Percentiles rank a stretch among this genome's conserved stretches.
These are phyloP conservation scores for Toxotes jaculatrix DNA, from an alignment of 2,113 vertebrate genomes.

Conservation along the genomic window DNA sequence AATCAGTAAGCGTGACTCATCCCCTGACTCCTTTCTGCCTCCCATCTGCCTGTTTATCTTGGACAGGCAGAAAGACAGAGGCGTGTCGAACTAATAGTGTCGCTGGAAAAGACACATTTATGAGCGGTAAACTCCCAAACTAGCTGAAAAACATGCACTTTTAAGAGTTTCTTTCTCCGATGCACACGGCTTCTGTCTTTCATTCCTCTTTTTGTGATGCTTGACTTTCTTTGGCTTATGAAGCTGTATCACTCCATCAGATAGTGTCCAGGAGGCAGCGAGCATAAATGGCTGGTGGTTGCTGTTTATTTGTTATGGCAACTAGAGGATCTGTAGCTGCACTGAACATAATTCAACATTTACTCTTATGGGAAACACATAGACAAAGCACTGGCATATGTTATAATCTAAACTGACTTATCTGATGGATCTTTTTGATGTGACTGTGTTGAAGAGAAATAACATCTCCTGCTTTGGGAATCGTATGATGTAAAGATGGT, in stretches of 20 bases:
- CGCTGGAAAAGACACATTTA: background rate
- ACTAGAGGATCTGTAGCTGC: constrained; percentile 17
- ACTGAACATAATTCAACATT: background rate
- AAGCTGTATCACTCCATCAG: background rate
- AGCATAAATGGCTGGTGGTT: constrained; percentile 25
- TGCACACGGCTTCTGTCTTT: background rate
- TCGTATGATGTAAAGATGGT: background rate
- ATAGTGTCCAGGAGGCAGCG: constrained; percentile 23
- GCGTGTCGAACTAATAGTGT: background rate
- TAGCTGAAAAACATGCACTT: background rate
- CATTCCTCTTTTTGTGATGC: background rate
- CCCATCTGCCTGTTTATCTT: constrained; percentile 28
- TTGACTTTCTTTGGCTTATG: background rate
- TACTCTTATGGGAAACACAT: constrained; percentile 1
- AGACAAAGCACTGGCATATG: background rate
- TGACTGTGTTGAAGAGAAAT: background rate
- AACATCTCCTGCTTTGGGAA: background rate
- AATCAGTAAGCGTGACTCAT: constrained; percentile 32
- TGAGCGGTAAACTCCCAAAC: background rate
- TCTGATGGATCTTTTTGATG: background rate
- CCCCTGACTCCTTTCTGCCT: constrained; percentile 19
- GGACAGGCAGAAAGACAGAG: constrained; percentile 5
- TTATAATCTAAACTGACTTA: background rate
- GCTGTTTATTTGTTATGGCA: constrained; percentile 66
- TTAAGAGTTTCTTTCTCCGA: background rate